A percentile compares a stretch with the other conserved stretches of the same genome.
Conservation (phyloP, 2,113 vertebrate genomes). For the Uria lomvia region DNA sequence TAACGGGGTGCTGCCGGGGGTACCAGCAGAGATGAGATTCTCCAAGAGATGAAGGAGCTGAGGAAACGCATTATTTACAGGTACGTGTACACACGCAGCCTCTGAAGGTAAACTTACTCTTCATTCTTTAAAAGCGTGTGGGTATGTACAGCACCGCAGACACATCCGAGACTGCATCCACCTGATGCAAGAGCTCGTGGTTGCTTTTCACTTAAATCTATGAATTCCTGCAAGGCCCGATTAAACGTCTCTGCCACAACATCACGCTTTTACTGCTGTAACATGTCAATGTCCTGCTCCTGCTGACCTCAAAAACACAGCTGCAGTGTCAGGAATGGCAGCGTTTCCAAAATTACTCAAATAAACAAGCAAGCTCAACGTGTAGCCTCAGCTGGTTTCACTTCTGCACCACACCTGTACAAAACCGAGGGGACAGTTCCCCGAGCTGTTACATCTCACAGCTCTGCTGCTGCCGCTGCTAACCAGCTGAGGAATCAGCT, state of each 20-base stretch:
- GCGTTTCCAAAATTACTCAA: slow-evolving; percentile 6
- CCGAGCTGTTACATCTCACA: not conserved
- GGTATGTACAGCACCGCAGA: not conserved
- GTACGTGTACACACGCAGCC: not conserved
- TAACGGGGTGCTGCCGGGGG: not conserved
- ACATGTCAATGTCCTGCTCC: not conserved
- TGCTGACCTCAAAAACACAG: slow-evolving; percentile 40
- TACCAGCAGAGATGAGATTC: not conserved
- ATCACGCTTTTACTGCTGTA: not conserved
- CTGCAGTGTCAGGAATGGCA: slow-evolving; percentile 16
- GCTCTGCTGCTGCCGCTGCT: not conserved
- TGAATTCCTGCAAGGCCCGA: slow-evolving; percentile 31
- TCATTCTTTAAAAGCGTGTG: not conserved
- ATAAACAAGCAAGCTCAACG: not conserved
- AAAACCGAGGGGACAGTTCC: slow-evolving; percentile 25
- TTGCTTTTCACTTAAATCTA: not conserved
- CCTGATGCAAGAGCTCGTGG: not conserved
- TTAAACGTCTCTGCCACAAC: slow-evolving; percentile 31
- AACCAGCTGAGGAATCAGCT: not conserved
- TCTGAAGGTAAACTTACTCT: not conserved
- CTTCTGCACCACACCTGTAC: slow-evolving; percentile 43
- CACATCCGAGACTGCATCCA: not conserved
- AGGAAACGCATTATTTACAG: not conserved
- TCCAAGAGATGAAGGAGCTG: not conserved
- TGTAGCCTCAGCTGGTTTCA: slow-evolving; percentile 35